Conservation (phyloP, 2,797 vertebrate species). For the Pygocentrus nattereri region DNA sequence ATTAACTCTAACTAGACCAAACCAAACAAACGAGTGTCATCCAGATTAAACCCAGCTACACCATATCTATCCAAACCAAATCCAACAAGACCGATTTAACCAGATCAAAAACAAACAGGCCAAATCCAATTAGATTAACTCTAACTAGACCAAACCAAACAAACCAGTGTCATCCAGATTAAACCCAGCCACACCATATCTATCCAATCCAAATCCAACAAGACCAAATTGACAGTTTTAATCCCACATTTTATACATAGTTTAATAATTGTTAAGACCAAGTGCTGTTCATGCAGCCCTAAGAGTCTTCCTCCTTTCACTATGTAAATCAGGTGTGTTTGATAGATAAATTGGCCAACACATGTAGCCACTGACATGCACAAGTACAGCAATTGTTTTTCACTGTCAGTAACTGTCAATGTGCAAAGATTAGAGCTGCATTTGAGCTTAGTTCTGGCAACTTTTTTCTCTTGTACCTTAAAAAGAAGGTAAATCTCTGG, state of each 20-base stretch:
- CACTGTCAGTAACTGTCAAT: background rate
- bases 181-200: background rate
- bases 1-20: background rate
- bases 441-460: too few species aligned
- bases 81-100: background rate
- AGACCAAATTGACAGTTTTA: too few species aligned
- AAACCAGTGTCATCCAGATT: background rate
- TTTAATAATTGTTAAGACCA: background rate
- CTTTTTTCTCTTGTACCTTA: background rate
- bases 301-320: background rate
- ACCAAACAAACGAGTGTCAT: background rate
- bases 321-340: background rate
- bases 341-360: background rate
- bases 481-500: too few species aligned
- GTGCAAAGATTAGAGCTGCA: background rate
- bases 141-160: background rate
- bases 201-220: background rate
- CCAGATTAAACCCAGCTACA: background rate
- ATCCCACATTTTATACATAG: too few species aligned
- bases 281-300: background rate
- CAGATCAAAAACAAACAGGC: background rate
- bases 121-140: background rate
- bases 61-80: background rate
- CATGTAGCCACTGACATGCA: background rate
- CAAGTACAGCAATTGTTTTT: background rate